Base-by-base conservation (phyloP, 2,888 invertebrate genomes). In the Anarsia innoxiella region DNA sequence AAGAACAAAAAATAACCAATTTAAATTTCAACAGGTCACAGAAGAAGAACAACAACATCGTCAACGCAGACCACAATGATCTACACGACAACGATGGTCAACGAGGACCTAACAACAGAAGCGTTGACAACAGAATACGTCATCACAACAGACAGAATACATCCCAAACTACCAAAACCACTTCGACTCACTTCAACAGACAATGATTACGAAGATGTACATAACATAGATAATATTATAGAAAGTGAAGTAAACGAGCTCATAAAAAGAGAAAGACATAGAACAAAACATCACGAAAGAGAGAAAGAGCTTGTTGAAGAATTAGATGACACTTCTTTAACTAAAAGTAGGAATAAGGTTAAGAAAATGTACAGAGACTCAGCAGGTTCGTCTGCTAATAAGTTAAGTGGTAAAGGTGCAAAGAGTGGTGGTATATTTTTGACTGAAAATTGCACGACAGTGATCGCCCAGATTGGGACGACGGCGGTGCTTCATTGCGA, bases 401-500 rank as follows among this genome's bases (percentile, higher is more conserved):
- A 80, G 37, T 63, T 84, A 68, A 71, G 66, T 67, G 68, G 61
- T 32, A 84, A 83, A 51, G 59, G 58, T 12, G 59, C 56, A 31
- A 82, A 76, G 49, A 19, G 19, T 19, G 60, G 53, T 49, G 80
- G 80, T 59, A 83, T 86, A 70, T 88, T 88, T 80, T 72, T 87
- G 62, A 88, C 87, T 58, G 87, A 87, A 40, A 88, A 88, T 64
- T 88, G 88, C 69, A 88, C 88, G n/a, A 83, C 87, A 44, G 88
- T 89, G 47, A 76, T 87, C 66, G 89, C 88, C 40, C 89, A 89
- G 69, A 88, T 88, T 53, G 88, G 89, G 36, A 88, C 88, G 5
- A 89, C 88, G 9, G 88, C 88, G 15, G 73, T 88, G 48, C 59
- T 89, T 37, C 88, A 88, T 56, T 89, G 89, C 63, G 88, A 89